phyloP scores from a whole-genome alignment of 2,797 vertebrate species.

The Lindbergichthys nudifrons region DNA sequence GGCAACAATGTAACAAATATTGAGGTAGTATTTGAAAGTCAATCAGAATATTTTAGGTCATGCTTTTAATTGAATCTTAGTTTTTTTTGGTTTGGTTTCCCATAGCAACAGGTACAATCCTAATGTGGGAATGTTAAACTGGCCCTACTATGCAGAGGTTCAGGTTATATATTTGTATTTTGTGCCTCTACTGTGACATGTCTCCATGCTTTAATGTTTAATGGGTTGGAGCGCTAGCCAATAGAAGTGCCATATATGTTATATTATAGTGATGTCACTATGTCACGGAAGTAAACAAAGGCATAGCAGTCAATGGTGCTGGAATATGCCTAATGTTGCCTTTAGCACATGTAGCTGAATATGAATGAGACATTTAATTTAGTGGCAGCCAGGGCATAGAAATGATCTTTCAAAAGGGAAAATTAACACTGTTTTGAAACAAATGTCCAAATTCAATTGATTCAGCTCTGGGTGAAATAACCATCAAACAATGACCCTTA shows the following conservation, averaged over 20 bases:
- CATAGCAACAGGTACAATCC: conserved; percentile 22
- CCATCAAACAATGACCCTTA: not conserved
- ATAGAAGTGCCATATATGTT: not conserved
- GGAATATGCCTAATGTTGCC: not conserved
- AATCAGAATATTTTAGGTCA: conserved; percentile 3
- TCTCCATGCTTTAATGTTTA: no score
- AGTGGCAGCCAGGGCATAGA: not conserved
- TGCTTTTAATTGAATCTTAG: not conserved
- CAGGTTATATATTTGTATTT: no score
- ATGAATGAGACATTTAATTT: conserved; percentile 3
- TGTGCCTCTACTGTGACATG: no score
- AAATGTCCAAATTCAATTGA: not conserved
- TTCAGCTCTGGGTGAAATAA: not conserved
- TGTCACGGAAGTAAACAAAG: no score
- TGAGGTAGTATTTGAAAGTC: not conserved
- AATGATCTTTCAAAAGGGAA: not conserved
- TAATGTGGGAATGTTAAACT: not conserved
- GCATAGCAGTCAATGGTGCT: not conserved
- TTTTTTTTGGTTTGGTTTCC: conserved; percentile 9
- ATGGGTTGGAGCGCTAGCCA: no score
- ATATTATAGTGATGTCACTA: not conserved
- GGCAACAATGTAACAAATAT: not conserved
- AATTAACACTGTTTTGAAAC: not conserved
- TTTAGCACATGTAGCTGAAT: conserved; percentile 10
- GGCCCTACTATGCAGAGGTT: no score